Percentiles rank a stretch among this genome's conserved stretches.
Conservation (phyloP, 92 coral and sea anemone genomes). For the Parazoanthus darwini region DNA sequence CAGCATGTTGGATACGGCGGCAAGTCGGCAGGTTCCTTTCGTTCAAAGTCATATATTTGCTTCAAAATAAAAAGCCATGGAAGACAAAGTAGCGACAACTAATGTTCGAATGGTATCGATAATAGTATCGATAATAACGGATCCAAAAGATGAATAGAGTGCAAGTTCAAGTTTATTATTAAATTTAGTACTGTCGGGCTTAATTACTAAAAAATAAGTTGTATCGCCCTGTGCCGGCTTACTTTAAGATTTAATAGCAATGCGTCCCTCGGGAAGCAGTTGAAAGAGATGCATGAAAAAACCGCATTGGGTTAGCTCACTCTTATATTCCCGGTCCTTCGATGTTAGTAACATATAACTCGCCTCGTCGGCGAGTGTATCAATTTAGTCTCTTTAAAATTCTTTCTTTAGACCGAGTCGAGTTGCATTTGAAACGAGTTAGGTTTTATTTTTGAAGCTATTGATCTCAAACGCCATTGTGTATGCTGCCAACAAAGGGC, state of each 20-base stretch:
- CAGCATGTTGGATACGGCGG: no score
- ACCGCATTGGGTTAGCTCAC: conserved; percentile 15
- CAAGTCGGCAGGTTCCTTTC: no score
- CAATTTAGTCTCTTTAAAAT: conserved; percentile 10
- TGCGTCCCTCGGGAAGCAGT: conserved; percentile 8
- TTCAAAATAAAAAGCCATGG: no score
- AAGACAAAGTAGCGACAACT: no score
- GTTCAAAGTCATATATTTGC: no score
- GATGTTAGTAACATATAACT: conserved; percentile 7
- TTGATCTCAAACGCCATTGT: conserved; percentile 4
- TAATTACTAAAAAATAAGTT: conserved; percentile 1
- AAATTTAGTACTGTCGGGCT: conserved; percentile 9
- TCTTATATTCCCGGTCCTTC: conserved; percentile 14
- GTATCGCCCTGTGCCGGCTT: conserved; percentile 10
- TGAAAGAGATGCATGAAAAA: conserved; percentile 15
- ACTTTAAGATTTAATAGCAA: conserved; percentile 1
- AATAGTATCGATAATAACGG: no score
- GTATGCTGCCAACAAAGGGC: conserved; percentile 3
- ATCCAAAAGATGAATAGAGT: no score
- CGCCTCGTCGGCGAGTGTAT: conserved; percentile 10
- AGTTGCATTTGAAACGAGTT: conserved; percentile 12
- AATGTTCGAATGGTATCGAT: no score
- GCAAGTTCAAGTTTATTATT: no score
- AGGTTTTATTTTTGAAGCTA: conserved; percentile 2
- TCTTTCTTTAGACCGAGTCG: conserved; percentile 13